Evolutionary conservation across 2,888 invertebrate species (phyloP).

Genomic region (Hylaea fasciaria): DNA sequence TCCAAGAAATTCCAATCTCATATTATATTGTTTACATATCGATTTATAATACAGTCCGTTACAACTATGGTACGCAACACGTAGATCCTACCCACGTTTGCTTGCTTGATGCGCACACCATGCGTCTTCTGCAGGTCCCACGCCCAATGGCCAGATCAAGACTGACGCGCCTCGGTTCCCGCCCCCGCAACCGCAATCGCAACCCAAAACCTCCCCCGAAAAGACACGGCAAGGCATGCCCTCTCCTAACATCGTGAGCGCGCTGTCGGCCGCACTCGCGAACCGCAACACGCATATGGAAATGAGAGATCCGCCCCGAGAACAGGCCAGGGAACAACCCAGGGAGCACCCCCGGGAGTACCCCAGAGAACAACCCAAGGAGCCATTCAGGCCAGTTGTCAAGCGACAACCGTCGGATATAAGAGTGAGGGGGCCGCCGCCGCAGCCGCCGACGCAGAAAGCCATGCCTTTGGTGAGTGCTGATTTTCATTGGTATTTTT

Average conservation of each 20-base stretch:
- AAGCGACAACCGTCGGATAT: slow-evolving; percentile 75
- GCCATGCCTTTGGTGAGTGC: slow-evolving; percentile 86
- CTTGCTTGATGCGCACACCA: no score
- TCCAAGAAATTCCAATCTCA: no score
- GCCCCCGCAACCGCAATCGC: slow-evolving; percentile 60
- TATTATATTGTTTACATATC: no score
- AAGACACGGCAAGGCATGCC: slow-evolving; percentile 57
- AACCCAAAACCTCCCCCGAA: slow-evolving; percentile 67
- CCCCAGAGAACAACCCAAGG: slow-evolving; percentile 18
- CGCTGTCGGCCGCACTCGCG: slow-evolving; percentile 71
- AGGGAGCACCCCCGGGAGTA: slow-evolving; percentile 70
- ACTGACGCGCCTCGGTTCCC: slow-evolving; percentile 70
- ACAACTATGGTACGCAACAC: no score
- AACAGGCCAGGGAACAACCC: slow-evolving; percentile 72
- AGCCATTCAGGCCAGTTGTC: slow-evolving; percentile 51
- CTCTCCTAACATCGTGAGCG: slow-evolving; percentile 62
- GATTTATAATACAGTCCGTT: no score
- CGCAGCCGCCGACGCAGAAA: slow-evolving; percentile 90
- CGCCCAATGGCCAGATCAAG: slow-evolving; percentile 73
- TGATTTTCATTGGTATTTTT: neutral
- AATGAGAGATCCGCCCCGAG: slow-evolving; percentile 53
- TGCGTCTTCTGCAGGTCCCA: slow-evolving; percentile 56
- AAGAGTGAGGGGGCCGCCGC: slow-evolving; percentile 89
- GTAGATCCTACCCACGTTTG: no score
- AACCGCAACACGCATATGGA: slow-evolving; percentile 46